These are phyloP conservation scores for Jordanella pulchra DNA, from an alignment of 2,797 vertebrate species.

Conservation along the genomic window DNA sequence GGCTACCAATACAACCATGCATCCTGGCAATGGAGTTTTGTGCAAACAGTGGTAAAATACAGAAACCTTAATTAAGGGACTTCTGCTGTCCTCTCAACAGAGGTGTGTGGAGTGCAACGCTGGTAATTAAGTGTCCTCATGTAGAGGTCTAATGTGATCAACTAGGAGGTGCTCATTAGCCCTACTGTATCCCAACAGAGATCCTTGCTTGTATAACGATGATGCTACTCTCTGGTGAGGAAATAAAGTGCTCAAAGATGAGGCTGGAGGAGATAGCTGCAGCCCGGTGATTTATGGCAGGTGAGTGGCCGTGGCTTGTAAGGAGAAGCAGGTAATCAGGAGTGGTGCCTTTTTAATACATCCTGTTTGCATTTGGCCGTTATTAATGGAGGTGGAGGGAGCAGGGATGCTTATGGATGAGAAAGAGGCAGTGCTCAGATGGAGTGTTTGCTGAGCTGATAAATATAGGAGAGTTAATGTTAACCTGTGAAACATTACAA, in stretches of 20 bases:
- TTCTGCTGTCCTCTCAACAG: slow-evolving; percentile 65
- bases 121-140: slow-evolving; percentile 82
- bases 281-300: slow-evolving; percentile 70
- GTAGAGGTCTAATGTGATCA: slow-evolving; percentile 82
- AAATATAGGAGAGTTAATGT: slow-evolving; percentile 14
- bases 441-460: slow-evolving; percentile 21
- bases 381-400: slow-evolving; percentile 55
- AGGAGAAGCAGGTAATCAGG: slow-evolving; percentile 67
- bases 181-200: slow-evolving; percentile 75
- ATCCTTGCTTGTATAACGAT: slow-evolving; percentile 71
- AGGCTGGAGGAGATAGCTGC: slow-evolving; percentile 58
- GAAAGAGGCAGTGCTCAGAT: slow-evolving; percentile 21
- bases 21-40: slow-evolving; percentile 42
- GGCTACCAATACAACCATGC: slow-evolving; percentile 15
- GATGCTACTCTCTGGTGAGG: slow-evolving; percentile 61
- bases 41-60: slow-evolving; percentile 68
- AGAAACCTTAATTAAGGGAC: slow-evolving; percentile 74
- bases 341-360: slow-evolving; percentile 60
- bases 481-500: slow-evolving; percentile 2
- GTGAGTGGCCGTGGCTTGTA: slow-evolving; percentile 66
- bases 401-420: slow-evolving; percentile 40
- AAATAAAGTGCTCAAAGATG: slow-evolving; percentile 65
- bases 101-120: slow-evolving; percentile 57
- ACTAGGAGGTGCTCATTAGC: slow-evolving; percentile 80
- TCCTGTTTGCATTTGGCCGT: slow-evolving; percentile 61